Conservation (phyloP, 2,113 vertebrate genomes). For the Plotosus lineatus region DNA sequence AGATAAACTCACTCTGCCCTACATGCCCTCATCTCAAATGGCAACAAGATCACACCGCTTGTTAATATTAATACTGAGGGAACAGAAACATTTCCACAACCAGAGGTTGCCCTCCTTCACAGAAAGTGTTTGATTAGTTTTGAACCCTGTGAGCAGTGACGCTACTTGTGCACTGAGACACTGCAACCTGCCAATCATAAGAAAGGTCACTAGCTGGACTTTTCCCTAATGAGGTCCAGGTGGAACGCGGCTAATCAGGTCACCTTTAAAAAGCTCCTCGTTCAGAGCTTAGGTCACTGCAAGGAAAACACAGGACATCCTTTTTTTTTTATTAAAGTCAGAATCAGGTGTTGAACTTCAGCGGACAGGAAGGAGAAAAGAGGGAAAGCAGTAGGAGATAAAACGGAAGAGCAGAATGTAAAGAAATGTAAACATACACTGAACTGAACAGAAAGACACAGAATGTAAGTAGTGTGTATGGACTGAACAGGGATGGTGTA, state of each 20-base stretch:
- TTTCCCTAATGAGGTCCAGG: conserved; percentile 39
- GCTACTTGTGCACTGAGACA: not conserved
- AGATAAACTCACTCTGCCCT: conserved; percentile 1
- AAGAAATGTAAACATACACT: not conserved
- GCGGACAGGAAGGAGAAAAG: too few relatives aligned
- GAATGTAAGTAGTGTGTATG: too few relatives aligned
- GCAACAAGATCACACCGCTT: not conserved
- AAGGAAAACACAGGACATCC: not conserved
- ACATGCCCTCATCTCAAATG: conserved; percentile 9
- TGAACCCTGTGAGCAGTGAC: conserved; percentile 10
- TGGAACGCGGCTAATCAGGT: conserved; percentile 31
- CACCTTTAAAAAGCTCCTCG: conserved; percentile 28
- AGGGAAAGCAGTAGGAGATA: not conserved
- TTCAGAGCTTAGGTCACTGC: conserved; percentile 1
- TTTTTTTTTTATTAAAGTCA: too few relatives aligned
- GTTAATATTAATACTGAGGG: conserved; percentile 5
- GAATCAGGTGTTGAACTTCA: not conserved
- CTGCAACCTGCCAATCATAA: conserved; percentile 20
- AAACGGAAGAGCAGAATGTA: not conserved
- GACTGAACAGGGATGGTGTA: too few relatives aligned
- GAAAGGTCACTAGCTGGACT: conserved; percentile 28
- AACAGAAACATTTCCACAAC: conserved; percentile 1
- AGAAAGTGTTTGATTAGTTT: conserved; percentile 20
- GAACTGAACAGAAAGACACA: not conserved
- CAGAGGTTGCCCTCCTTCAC: not conserved